phyloP scores from a whole-genome alignment of 2,113 vertebrate species.

The Perccottus glenii region DNA sequence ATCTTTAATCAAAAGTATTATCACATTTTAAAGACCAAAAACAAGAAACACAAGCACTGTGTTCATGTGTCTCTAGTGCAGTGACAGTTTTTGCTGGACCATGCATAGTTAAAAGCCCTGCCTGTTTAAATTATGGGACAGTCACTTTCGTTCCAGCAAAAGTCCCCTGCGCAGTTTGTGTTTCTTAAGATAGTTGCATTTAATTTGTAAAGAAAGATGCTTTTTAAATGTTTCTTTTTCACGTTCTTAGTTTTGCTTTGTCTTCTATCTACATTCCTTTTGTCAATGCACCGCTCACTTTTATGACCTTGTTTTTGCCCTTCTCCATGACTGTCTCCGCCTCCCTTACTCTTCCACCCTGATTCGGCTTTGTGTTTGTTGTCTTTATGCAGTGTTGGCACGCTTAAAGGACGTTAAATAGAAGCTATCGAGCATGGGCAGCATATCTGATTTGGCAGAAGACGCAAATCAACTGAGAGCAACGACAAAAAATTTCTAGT shows the following conservation, averaged over 20 bases:
- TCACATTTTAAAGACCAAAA: not conserved
- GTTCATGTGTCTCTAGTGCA: not conserved
- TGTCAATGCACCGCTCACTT: not conserved
- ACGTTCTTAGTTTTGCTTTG: constrained; percentile 7
- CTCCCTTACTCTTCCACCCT: not conserved
- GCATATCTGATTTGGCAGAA: constrained; percentile 65
- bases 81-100: constrained; percentile 45
- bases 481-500: constrained; percentile 11
- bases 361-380: constrained; percentile 49
- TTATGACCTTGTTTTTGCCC: constrained; percentile 7
- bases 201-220: constrained; percentile 6
- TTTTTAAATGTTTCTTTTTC: constrained; percentile 13
- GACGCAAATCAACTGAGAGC: constrained; percentile 29
- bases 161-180: constrained; percentile 12
- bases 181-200: constrained; percentile 2
- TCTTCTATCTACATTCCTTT: not conserved
- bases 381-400: constrained; percentile 63
- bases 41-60: no score
- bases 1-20: no score
- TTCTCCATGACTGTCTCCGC: not conserved
- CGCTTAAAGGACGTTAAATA: constrained; percentile 49
- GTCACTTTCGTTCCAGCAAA: constrained; percentile 12
- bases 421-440: constrained; percentile 56
- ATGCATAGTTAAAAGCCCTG: constrained; percentile 55
- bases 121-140: constrained; percentile 48